Evolutionary conservation across 2,888 invertebrate genomes (phyloP).

Genomic region (Cerceris rybyensis): DNA sequence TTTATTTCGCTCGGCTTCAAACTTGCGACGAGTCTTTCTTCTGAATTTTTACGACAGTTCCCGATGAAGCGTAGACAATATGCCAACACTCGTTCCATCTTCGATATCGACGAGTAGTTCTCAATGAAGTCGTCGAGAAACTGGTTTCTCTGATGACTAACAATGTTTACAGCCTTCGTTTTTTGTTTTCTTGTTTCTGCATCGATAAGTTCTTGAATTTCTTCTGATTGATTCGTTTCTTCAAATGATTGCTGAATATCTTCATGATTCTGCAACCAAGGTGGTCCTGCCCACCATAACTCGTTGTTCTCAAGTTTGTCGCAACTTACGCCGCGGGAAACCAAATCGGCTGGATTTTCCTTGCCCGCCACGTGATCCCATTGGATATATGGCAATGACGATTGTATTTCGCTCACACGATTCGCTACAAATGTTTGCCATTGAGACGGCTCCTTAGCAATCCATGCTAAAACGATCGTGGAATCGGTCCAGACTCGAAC

Average conservation of each 20-base stretch:
- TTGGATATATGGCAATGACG: neutral
- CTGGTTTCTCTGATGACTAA: neutral
- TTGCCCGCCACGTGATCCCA: neutral
- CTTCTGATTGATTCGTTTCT: no score
- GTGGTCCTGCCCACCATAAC: no score
- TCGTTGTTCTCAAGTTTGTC: no score
- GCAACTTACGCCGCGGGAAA: neutral
- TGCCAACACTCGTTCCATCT: neutral
- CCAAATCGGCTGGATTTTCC: neutral
- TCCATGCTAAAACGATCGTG: slow-evolving; percentile 13
- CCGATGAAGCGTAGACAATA: neutral
- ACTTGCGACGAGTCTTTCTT: neutral
- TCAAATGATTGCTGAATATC: no score
- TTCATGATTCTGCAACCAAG: no score
- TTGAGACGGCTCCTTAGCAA: neutral
- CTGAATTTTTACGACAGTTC: neutral
- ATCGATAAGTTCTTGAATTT: neutral
- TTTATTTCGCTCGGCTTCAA: neutral
- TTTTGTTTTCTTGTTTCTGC: neutral
- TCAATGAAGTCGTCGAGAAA: neutral
- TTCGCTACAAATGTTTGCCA: slow-evolving; percentile 27
- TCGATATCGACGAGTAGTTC: neutral
- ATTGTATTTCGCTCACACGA: slow-evolving; percentile 7
- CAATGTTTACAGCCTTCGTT: neutral
- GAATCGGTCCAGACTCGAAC: slow-evolving; percentile 14